Base-by-base conservation (phyloP, 1,140 invertebrate genomes). In the Macrobrachium rosenbergii region DNA sequence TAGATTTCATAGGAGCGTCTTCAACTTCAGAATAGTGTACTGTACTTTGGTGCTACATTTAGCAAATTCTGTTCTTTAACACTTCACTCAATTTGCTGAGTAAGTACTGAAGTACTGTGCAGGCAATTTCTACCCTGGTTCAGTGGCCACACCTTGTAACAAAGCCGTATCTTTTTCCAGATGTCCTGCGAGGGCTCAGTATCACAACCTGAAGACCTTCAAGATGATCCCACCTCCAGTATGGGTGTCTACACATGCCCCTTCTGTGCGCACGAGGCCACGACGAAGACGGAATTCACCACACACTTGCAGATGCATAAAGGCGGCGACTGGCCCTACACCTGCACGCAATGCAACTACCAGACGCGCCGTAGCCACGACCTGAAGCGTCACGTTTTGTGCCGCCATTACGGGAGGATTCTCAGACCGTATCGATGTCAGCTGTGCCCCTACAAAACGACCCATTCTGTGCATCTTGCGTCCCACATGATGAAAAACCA, bases 331-430 rank as follows among this genome's bases (percentile, higher is more conserved):
- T 67, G 60, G 83, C 83, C 77, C 5, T 79, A 52, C 45, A 43
- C 23, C 12, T 85, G 83, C 21, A n/a, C n/a, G 17, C 63, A 79
- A 17, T 85, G 83, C 45, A 63, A 79, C 28, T 85, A 85, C 77
- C 64, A 85, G 63, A 85, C 83, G n/a, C 23, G 63, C 2, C 75
- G 83, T 1, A 85, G 83, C 75, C 78, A 85, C 45, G 83, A 85
- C 62, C 83, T 85, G 2, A 85, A 85, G 63, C 75, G 83, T 14
- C 83, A 85, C 45, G 83, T 79, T 19, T 58, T 64, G 23, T 79
- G 58, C 17, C 75, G 76, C 7, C 83, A 85, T 16, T 63, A 85
- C 28, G 83, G 83, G 43, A 12, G 75, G 11, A 21, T 79, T 17
- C 76, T 85, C 14, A 60, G 83, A 23, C 83, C 83, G 23, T 79